Evolutionary conservation across 2,797 vertebrate species (phyloP), one percentile per base, ranked within the genome.

Genomic region (Selene dorsalis): DNA sequence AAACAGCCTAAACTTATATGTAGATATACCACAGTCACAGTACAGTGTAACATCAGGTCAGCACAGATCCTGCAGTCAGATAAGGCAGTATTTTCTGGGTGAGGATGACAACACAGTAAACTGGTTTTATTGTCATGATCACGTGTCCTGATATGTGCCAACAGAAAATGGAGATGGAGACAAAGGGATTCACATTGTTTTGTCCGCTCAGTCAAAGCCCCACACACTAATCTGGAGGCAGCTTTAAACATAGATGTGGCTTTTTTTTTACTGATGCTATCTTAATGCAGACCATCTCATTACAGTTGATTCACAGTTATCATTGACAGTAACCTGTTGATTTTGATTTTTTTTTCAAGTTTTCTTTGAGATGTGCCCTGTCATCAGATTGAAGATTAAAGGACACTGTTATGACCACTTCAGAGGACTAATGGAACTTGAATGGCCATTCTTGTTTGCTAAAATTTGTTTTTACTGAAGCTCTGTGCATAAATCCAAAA

Each of bases 51-150:
- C 26, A 48, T 52, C 38, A 63, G 6, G 61, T 32, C 61, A 63
- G 41, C 41, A 75, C 48, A 81, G 52, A 13, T 24, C 45, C 41
- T 64, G 26, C 39, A 18, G n/a, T 69, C 64, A 69, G 64, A 35
- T 62, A 60, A 64, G 63, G 45, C 62, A 22, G 6, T 58, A 11
- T 72, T 62, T 41, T 56, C 62, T 35, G 12, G 30, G n/a, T 56
- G 24, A 64, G 45, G 68, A 30, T 30, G 20, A n/a, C 59, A 64
- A 77, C 55, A 9, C 58, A 66, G 55, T 70, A 70, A 89, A 84
- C 78, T 4, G 12, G 73, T 84, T 90, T 87, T 74, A 79, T 78
- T 77, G 70, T 71, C 39, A 12, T 30, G 17, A 52, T 72, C 64
- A 65, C 14, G n/a, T 52, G 68, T 68, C 45, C 38, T 18, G 39